phyloP scores from a whole-genome alignment of 1,140 invertebrate species.

The Cydia fagiglandana region DNA sequence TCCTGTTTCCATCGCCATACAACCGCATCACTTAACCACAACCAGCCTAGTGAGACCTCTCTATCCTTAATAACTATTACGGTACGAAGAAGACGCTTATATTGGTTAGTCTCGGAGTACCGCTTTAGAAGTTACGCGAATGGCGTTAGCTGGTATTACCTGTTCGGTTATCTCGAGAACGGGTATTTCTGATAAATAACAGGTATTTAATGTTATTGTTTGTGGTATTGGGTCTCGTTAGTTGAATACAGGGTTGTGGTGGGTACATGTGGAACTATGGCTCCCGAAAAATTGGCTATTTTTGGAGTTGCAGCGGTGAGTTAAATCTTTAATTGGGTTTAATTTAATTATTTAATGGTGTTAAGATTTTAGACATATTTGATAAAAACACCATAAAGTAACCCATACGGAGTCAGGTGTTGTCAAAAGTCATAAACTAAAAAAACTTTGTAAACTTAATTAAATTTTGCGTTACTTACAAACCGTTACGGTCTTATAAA shows the following conservation, averaged over 20 bases:
- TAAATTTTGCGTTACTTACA: too few species aligned
- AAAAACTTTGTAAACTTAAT: too few species aligned
- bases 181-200: background rate
- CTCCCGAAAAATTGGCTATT: background rate
- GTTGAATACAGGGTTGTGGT: background rate
- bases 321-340: background rate
- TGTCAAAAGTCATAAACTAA: too few species aligned
- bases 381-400: too few species aligned
- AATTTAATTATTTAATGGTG: too few species aligned
- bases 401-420: too few species aligned
- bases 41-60: background rate
- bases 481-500: too few species aligned
- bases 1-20: background rate
- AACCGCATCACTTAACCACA: background rate
- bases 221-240: background rate
- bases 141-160: background rate
- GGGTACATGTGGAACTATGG: background rate
- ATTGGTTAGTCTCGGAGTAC: background rate
- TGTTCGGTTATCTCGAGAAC: slow-evolving; percentile 6
- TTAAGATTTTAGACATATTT: too few species aligned
- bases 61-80: too few species aligned
- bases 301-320: background rate
- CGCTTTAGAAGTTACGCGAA: background rate
- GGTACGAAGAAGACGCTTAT: background rate
- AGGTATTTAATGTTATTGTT: slow-evolving; percentile 16